Evolutionary conservation across 2,888 invertebrate genomes (phyloP).

Genomic region (Caenorhabditis sp.): DNA sequence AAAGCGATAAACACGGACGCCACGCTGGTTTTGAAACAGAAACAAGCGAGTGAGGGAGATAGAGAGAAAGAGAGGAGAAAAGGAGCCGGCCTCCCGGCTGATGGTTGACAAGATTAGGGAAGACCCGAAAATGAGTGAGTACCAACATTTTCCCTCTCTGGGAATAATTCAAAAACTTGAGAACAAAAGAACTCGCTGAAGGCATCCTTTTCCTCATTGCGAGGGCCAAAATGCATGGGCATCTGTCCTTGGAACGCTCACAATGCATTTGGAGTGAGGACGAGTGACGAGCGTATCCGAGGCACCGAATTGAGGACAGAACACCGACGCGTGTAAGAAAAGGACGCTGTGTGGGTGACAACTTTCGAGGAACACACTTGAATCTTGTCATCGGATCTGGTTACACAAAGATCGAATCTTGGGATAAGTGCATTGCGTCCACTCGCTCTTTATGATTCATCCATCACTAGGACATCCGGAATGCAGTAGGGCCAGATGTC

Average conservation of each 20-base stretch:
- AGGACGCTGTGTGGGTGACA: constrained; percentile 6
- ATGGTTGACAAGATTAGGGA: not conserved
- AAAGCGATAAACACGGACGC: constrained; percentile 44
- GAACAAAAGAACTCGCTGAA: no score
- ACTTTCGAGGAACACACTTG: constrained; percentile 32
- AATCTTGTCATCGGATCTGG: constrained; percentile 38
- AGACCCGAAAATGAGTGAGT: constrained; percentile 2
- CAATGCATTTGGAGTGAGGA: constrained; percentile 28
- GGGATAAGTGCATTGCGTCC: constrained; percentile 26
- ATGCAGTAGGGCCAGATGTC: not conserved
- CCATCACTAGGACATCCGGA: not conserved
- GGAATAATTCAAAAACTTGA: no score
- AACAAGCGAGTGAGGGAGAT: constrained; percentile 20
- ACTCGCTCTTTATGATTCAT: constrained; percentile 34
- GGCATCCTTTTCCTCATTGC: no score
- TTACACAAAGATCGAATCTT: constrained; percentile 39
- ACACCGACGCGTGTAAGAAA: constrained; percentile 28
- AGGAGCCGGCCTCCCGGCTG: not conserved
- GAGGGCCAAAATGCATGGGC: not conserved
- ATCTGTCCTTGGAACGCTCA: constrained; percentile 46
- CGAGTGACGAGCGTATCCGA: constrained; percentile 48
- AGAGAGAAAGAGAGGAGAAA: constrained; percentile 8
- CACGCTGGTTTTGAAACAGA: constrained; percentile 40
- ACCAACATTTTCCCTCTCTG: no score
- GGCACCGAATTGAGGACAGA: constrained; percentile 35